Base-by-base conservation (phyloP, 2,797 vertebrate species). In the Mormyrus hasselquistii region DNA sequence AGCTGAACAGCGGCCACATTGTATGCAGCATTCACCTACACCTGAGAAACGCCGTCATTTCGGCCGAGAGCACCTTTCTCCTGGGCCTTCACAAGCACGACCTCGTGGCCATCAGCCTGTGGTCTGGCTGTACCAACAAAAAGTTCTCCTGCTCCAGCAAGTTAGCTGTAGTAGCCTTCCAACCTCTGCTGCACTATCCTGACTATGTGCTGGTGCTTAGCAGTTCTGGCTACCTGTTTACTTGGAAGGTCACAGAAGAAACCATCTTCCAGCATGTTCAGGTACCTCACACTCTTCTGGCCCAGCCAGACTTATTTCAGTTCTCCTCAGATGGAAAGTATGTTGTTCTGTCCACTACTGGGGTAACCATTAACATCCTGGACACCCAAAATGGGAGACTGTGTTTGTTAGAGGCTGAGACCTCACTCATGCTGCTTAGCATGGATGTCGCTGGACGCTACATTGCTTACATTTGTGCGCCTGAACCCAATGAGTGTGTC, bases 211-310 rank as follows among this genome's bases (percentile, higher is more conserved):
- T 96, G 49, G 94, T 96, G 82, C 92, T 96, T 76, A 93, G 90
- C 0, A 91, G 91, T 8, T 94, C 94, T 0, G 96, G 95, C 14
- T 90, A 91, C 0, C 59, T 97, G 84, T 97, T 95, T 91, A 96
- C 96, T 10, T 97, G 97, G 97, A 96, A 94, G 4, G 83, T 97
- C 10, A 91, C 94, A 4, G 95, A 96, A 89, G 96, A 96, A 90
- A 96, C 95, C 0, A 87, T 95, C 50, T 96, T 93, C 91, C 92
- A 90, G 57, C 96, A 96, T 65, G 94, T 96, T 87, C 93, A 93
- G 86, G 92, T 97, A 89, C 95, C 96, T 10, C 8, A 88, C 9
- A 87, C 62, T 1, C 92, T 95, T 79, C 90, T 91, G 22, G 93
- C 91, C 86, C 94, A 92, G 59, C 93, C 92, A 1, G 90, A 91